Conservation (phyloP, 2,797 vertebrate species). For the Aviceda cuculoides region DNA sequence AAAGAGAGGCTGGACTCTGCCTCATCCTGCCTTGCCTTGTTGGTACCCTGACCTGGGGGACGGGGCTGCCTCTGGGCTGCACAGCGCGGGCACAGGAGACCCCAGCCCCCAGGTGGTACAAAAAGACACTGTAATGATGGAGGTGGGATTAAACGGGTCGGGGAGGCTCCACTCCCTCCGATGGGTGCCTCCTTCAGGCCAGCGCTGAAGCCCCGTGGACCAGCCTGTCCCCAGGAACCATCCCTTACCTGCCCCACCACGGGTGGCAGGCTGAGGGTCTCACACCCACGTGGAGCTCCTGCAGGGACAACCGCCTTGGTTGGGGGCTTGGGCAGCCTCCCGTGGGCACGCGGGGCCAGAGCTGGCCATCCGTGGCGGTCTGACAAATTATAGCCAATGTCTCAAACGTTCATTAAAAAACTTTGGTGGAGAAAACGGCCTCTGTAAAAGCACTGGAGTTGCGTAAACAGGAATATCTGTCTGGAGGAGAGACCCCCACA, state of each 20-base stretch:
- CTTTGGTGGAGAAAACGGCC: too few relatives aligned
- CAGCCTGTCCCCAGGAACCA: not conserved
- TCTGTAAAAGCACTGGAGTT: too few relatives aligned
- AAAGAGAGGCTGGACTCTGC: not conserved
- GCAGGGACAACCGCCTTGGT: not conserved
- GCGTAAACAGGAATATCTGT: too few relatives aligned
- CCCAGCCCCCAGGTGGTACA: not conserved
- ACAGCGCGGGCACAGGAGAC: not conserved
- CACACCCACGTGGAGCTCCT: fast-evolving
- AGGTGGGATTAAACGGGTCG: not conserved
- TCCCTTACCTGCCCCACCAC: not conserved
- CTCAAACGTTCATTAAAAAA: too few relatives aligned
- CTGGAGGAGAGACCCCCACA: too few relatives aligned
- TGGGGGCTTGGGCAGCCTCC: not conserved
- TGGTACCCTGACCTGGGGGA: not conserved
- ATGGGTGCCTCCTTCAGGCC: not conserved
- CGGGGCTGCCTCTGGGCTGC: not conserved
- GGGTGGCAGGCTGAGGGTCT: not conserved
- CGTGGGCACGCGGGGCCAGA: fast-evolving
- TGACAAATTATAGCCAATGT: too few relatives aligned
- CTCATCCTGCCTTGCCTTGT: not conserved
- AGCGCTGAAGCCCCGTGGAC: fast-evolving
- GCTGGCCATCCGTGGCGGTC: not conserved
- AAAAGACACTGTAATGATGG: not conserved
- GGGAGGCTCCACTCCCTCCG: not conserved